Base-by-base conservation (phyloP, 1,140 invertebrate species). In the Drosophila lacertosa region DNA sequence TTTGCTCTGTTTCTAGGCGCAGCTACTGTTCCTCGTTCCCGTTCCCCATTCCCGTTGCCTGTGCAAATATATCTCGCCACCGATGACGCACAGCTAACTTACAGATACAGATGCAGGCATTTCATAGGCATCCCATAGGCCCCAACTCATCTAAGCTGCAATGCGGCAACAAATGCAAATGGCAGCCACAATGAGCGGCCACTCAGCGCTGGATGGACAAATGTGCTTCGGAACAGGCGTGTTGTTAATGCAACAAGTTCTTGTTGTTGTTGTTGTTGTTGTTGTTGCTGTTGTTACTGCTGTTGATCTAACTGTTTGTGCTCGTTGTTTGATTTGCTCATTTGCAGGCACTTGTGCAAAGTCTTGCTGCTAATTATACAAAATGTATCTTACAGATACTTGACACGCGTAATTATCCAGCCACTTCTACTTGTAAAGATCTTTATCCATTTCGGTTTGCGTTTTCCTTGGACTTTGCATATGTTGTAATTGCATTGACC, bases 101-200 rank as follows among this genome's bases (percentile, higher is more conserved):
- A 58, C 18, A 77, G 68, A 73, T 66, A 77, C 63, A n/a, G n/a
- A 51, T 39, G 47, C 54, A 32, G 60, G 51, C 73, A 59, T 59
- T 73, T 66, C 22, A 68, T 66, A 53, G 45, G 57, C 57, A 53
- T 37, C 60, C 44, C 44, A 39, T n/a, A n/a, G n/a, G n/a, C n/a
- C n/a, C 70, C 59, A 74, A 74, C 83, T 74, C 60, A 83, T 82
- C 79, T 83, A 71, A 83, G 60, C 79, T 83, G 79, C 79, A 82
- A 32, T 82, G 79, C 79, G 64, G 18, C 73, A 63, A 42, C 45
- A 16, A 29, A 78, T 78, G 77, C 77, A 80, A 80, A 78, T 78
- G 63, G 58, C 57, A 42, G 50, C 50, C 42, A 72, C 70, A 64
- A 47, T 63, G 68, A 37, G 9, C 15, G n/a, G 6, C 6, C 42